Evolutionary conservation across 2,797 vertebrate genomes (phyloP).

Genomic region (Leptodactylus fallax): DNA sequence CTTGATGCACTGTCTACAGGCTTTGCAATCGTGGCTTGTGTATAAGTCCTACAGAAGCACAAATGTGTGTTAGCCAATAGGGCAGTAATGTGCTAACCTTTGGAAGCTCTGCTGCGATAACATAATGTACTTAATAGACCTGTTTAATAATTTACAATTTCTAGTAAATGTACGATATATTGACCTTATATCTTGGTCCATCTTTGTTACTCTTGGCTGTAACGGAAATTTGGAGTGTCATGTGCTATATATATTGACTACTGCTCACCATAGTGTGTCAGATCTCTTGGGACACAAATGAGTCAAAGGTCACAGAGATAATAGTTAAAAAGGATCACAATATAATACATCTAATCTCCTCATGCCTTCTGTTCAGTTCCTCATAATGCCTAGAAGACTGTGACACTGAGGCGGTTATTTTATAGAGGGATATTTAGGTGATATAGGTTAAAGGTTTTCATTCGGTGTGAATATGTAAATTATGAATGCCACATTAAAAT

Average conservation of each 20-base stretch:
- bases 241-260: not conserved
- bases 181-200: not conserved
- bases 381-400: not conserved
- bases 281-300: not conserved
- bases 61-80: not conserved
- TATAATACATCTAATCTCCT: not conserved
- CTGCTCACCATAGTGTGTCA: not conserved
- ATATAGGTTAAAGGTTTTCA: not conserved
- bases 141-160: conserved; percentile 26
- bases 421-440: not conserved
- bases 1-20: not conserved
- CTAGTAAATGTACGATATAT: not conserved
- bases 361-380: not conserved
- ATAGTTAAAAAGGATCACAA: not conserved
- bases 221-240: not conserved
- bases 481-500: too few relatives aligned
- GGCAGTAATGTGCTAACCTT: not conserved
- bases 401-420: not conserved
- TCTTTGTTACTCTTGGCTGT: not conserved
- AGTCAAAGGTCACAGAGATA: not conserved
- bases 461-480: too few relatives aligned
- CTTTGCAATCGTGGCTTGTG: not conserved
- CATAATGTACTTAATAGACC: not conserved
- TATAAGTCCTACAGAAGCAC: not conserved
- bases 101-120: conserved; percentile 13